Evolutionary conservation across 1,140 invertebrate species (phyloP), one percentile per base, ranked within the genome.

Genomic region (Protaetia brevitarsis): DNA sequence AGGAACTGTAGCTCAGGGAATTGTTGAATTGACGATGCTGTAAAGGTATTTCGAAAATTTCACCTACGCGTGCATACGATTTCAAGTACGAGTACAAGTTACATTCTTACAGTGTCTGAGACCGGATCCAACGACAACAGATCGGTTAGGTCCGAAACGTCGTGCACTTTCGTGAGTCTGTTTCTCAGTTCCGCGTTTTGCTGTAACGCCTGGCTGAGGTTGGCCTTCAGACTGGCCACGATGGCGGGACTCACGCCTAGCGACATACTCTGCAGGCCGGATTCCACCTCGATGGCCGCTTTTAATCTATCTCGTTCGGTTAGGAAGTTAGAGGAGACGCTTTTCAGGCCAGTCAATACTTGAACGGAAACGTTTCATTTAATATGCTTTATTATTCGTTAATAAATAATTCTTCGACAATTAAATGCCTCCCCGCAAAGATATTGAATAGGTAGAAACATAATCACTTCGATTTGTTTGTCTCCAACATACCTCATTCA

Each of bases 111-210:
- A 56, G 69, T 74, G 69, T 86, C 84, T 0, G 82, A 82, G 57
- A 81, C 76, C 16, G 78, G 78, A 11, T 81, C 82, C 30, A 83
- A 72, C 10, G 80, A 79, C 2, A 82, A 82, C 6, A 86, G 73
- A 69, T 86, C 85, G 1, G 81, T 78, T 13, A 85, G 73, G 74
- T 87, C 85, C 6, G 85, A 83, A 13, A 80, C 81, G 74, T 86
- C 83, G 76, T 90, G 88, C 68, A 93, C 90, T 66, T 84, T 82
- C 58, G 83, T 79, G 57, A 93, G 81, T 30, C 87, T 80, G 36
- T 81, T 80, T 66, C 85, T 84, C 66, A 92, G 77, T 73, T 91
- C 90, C 75, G 83, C 78, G 80, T 93, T 93, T 79, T 91, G 89
- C 64, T 89, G 85, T 30, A 91, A 73, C 6, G 87, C 85, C 72